Evolutionary conservation across 2,888 invertebrate species (phyloP), one percentile per base, ranked within the genome.

Genomic region (Endomychus coccineus): DNA sequence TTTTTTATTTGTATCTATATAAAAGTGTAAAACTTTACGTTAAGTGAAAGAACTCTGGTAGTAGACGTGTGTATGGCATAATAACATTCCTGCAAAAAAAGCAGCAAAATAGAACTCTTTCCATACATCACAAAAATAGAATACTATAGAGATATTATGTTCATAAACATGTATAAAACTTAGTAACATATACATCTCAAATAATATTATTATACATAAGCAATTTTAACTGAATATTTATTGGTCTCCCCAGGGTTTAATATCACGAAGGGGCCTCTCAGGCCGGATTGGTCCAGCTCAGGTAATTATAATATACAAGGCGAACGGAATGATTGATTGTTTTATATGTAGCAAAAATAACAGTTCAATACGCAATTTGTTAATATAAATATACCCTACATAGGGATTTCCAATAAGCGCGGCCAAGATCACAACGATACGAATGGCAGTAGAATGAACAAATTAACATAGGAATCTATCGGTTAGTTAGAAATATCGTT

Each of bases 1-100:
- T 64, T 66, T n/a, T n/a, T 59, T 51, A 59, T 60, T 56, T 60
- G 50, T 59, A 62, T 61, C 59, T 64, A 61, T 65, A 65, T 64
- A 65, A 66, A 65, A 64, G 64, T 66, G 64, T 60, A 65, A 65
- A 66, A 64, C 62, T 62, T 63, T 56, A 56, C 53, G 54, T 59
- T 61, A 58, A 45, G 52, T 63, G 64, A 64, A 64, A 65, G 63
- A 64, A 64, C 52, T 51, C 60, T 48, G 64, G 65, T 63, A 64
- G 66, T 56, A 61, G 55, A 62, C 46, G 61, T 56, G 60, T 57
- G 61, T 61, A 62, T 59, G 62, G 60, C 53, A 42, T 37, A 42
- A 46, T 44, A 44, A 43, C 43, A 38, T 44, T 42, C 47, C 43
- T 46, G 46, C 48, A 41, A 42, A 45, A n/a, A 40, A 41, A 47